These are phyloP conservation scores for Zaprionus ornatus DNA, from an alignment of 1,140 invertebrate genomes.

Conservation along the genomic window DNA sequence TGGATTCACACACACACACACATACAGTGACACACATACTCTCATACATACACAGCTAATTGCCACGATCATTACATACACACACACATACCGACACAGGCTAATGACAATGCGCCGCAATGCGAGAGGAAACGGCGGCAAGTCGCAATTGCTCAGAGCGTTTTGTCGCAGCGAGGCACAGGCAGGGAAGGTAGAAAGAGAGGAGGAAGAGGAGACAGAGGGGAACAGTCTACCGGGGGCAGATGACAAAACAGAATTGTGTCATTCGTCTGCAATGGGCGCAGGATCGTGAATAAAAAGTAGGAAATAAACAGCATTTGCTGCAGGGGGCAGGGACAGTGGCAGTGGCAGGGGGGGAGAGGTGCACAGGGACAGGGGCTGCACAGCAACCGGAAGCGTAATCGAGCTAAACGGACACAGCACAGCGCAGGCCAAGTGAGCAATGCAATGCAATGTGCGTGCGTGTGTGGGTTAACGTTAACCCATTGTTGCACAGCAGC, in stretches of 20 bases:
- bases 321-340: not conserved
- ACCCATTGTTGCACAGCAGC: constrained; percentile 30
- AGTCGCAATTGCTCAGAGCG: constrained; percentile 46
- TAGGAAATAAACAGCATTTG: constrained; percentile 38
- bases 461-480: constrained; percentile 48
- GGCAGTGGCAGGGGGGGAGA: not conserved
- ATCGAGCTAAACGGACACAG: constrained; percentile 74
- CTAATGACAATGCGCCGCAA: constrained; percentile 71
- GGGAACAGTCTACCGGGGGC: constrained; percentile 29
- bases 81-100: constrained; percentile 20
- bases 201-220: not conserved
- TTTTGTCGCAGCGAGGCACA: constrained; percentile 33
- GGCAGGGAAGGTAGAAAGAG: not conserved
- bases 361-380: constrained; percentile 13
- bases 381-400: constrained; percentile 71
- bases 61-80: constrained; percentile 73
- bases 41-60: constrained; percentile 55
- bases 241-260: constrained; percentile 82
- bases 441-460: constrained; percentile 42
- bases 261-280: constrained; percentile 58
- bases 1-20: constrained; percentile 46
- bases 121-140: constrained; percentile 54
- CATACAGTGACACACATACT: constrained; percentile 18
- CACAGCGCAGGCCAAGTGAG: constrained; percentile 58
- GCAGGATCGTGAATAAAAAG: constrained; percentile 60